phyloP scores from a whole-genome alignment of 2,888 invertebrate species.

The Dorcus hopei region DNA sequence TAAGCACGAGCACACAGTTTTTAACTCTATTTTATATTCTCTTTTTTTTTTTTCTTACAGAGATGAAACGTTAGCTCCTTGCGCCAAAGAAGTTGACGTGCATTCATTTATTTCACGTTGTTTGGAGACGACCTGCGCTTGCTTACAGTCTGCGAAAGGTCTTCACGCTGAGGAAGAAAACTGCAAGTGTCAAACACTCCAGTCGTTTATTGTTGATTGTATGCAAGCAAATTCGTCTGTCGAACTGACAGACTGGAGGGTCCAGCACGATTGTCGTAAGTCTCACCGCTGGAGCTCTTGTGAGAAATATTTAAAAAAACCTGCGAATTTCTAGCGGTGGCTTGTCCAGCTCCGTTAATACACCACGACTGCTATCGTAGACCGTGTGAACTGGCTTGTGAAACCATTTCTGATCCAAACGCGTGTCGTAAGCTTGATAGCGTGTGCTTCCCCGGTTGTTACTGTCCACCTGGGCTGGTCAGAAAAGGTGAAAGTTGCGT shows the following conservation, averaged over 20 bases:
- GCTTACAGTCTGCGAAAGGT: slow-evolving; percentile 56
- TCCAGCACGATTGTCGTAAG: slow-evolving; percentile 68
- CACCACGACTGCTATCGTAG: slow-evolving; percentile 79
- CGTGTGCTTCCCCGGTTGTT: slow-evolving; percentile 79
- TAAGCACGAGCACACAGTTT: slow-evolving; percentile 44
- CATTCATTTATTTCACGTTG: slow-evolving; percentile 71
- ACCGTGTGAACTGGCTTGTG: slow-evolving; percentile 76
- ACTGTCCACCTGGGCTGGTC: slow-evolving; percentile 74
- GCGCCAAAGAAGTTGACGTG: slow-evolving; percentile 61
- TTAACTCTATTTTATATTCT: not conserved
- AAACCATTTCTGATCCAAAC: slow-evolving; percentile 56
- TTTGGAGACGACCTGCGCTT: slow-evolving; percentile 72
- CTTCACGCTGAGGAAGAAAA: slow-evolving; percentile 44
- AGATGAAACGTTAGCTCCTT: slow-evolving; percentile 63
- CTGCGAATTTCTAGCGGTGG: slow-evolving; percentile 54
- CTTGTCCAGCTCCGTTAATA: slow-evolving; percentile 73
- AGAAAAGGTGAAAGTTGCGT: slow-evolving; percentile 68
- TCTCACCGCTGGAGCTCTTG: slow-evolving; percentile 24
- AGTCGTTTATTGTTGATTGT: slow-evolving; percentile 72
- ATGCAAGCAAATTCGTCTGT: slow-evolving; percentile 60
- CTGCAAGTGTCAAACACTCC: slow-evolving; percentile 70
- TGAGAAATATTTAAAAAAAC: not conserved
- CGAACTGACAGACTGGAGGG: slow-evolving; percentile 70
- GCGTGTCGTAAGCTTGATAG: slow-evolving; percentile 63
- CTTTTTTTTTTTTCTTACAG: slow-evolving; percentile 21